phyloP scores from a whole-genome alignment of 2,888 invertebrate species.

The Gasteruption jaculator region DNA sequence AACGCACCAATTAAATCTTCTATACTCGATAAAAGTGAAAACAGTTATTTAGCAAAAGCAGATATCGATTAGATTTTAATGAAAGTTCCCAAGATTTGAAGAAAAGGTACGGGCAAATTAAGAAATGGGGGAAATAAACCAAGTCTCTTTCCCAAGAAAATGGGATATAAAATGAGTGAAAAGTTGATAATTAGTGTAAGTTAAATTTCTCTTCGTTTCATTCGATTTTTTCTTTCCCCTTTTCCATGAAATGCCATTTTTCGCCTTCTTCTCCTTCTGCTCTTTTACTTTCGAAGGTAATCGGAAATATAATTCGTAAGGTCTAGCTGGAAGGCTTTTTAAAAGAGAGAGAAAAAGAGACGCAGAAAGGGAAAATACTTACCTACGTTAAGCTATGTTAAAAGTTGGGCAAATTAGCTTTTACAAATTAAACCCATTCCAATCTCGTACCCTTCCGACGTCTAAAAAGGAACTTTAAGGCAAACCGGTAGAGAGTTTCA shows the following conservation, averaged over 20 bases:
- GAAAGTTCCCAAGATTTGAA: not conserved
- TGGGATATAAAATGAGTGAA: too few species aligned
- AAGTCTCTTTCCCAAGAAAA: too few species aligned
- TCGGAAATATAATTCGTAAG: conserved; percentile 20
- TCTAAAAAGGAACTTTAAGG: conserved; percentile 12
- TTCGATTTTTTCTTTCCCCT: conserved; percentile 1
- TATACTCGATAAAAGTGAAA: too few species aligned
- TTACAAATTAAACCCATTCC: conserved; percentile 46
- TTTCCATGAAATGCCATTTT: conserved; percentile 10
- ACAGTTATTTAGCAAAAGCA: too few species aligned
- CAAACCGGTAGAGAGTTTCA: conserved; percentile 5
- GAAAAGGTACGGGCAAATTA: not conserved
- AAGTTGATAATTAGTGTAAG: conserved; percentile 24
- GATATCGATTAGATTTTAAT: too few species aligned
- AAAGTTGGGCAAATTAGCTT: conserved; percentile 47
- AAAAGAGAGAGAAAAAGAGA: not conserved
- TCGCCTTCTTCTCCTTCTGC: conserved; percentile 11
- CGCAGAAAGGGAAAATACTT: conserved; percentile 17
- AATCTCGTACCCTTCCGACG: conserved; percentile 18
- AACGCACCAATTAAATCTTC: too few species aligned
- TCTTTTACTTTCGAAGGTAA: conserved; percentile 4
- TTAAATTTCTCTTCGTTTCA: conserved; percentile 13
- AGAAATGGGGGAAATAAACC: too few species aligned
- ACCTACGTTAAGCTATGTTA: conserved; percentile 27
- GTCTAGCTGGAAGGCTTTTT: not conserved